Evolutionary conservation across 1,140 invertebrate genomes (phyloP), one percentile per base, ranked within the genome.

Genomic region (Himalopsyche phryganea): DNA sequence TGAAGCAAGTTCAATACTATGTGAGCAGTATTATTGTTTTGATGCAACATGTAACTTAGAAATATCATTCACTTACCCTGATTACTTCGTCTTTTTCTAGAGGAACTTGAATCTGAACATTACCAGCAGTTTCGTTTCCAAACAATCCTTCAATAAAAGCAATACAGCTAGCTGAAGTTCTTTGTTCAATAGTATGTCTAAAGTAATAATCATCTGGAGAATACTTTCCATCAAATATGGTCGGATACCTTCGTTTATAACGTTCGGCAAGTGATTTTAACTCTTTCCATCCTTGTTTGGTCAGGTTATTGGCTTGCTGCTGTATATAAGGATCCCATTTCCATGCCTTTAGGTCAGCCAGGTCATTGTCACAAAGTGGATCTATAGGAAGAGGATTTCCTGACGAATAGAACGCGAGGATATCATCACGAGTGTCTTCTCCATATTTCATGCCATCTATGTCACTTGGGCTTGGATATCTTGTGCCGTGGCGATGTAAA

Each of bases 101-200:
- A 52, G 58, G 66, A 41, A 32, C 53, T 51, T 58, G 60, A 36
- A 61, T 65, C 47, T 56, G 67, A 45, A 82, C 73, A 38, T 71
- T 67, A 46, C 82, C 73, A 42, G 70, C 48, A 3, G 66, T 51
- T 5, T 66, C 28, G 7, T 68, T 70, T 5, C 84, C 84, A 71
- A 89, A 89, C 11, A 89, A 70, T 44, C 85, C 85, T 65, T 82
- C 72, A 1, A 80, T 75, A 68, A 85, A 88, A 10, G 80, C 77
- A 64, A 80, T 80, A 23, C 84, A 86, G 69, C 85, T 89, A 56
- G 81, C 79, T 50, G 78, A 68, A 14, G 85, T 83, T 46, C 85
- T 76, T 63, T 88, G 82, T 4, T 80, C 84, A n/a, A 78, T 75
- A 6, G 86, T 86, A 63, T 82, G 83, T 56, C 82, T 80, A 69